Percentiles rank a stretch among this genome's conserved stretches.
phyloP scores from a whole-genome alignment of 2,797 vertebrate species.

The Coregonus suidteri region DNA sequence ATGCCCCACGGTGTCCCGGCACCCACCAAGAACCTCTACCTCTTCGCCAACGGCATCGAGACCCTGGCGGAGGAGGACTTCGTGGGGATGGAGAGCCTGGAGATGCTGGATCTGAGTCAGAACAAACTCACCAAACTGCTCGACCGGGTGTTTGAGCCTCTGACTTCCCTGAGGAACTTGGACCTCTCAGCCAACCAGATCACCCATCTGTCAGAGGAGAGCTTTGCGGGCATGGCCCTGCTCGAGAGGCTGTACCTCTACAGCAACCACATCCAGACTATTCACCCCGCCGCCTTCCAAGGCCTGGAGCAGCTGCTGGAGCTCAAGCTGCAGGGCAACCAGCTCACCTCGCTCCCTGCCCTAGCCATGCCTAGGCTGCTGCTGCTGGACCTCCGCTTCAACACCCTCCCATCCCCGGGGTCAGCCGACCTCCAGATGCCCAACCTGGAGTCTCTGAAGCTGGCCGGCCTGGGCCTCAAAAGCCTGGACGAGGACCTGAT shows the following conservation, averaged over 20 bases:
- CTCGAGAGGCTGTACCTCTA: constrained; percentile 94
- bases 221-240: constrained; percentile 83
- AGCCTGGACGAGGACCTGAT: constrained; percentile 83
- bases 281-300: constrained; percentile 86
- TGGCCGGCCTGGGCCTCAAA: constrained; percentile 84
- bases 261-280: constrained; percentile 84
- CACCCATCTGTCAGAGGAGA: constrained; percentile 85
- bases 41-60: constrained; percentile 90
- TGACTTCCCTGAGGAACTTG: constrained; percentile 86
- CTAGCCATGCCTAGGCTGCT: constrained; percentile 84
- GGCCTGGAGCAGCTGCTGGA: constrained; percentile 86
- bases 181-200: constrained; percentile 94
- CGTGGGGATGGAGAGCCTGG: constrained; percentile 75
- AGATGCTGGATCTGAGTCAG: constrained; percentile 93
- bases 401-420: constrained; percentile 76
- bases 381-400: constrained; percentile 91
- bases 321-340: constrained; percentile 91
- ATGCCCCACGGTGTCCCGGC: constrained; percentile 80
- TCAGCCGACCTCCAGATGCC: constrained; percentile 73
- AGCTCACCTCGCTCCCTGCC: constrained; percentile 78
- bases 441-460: constrained; percentile 87
- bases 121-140: constrained; percentile 87
- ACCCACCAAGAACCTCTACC: constrained; percentile 77
- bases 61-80: constrained; percentile 81
- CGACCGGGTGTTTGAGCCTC: constrained; percentile 82